A percentile compares a stretch with the other conserved stretches of the same genome.
These are phyloP conservation scores for Trichosurus vulpecula DNA, from an alignment of 2,797 vertebrate species.

Conservation along the genomic window DNA sequence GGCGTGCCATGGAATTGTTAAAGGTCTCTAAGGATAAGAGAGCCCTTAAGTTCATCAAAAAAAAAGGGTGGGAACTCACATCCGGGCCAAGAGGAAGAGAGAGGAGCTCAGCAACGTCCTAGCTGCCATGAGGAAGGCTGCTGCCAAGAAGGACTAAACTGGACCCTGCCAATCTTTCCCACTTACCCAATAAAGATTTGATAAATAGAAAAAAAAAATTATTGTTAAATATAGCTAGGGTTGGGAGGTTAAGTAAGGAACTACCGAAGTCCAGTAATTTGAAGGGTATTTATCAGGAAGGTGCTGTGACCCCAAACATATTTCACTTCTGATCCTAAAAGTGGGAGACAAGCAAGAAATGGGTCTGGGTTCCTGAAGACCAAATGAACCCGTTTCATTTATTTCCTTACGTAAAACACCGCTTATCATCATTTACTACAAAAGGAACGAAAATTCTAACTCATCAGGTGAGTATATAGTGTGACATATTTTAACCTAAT, in stretches of 20 bases:
- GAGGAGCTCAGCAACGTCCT: no score
- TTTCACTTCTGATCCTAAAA: neutral
- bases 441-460: neutral
- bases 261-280: neutral
- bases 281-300: neutral
- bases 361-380: neutral
- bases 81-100: no score
- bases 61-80: no score
- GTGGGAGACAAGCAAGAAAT: neutral
- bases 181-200: no score
- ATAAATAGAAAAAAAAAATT: no score
- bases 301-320: neutral
- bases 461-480: neutral
- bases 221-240: neutral
- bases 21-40: no score
- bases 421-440: neutral
- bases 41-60: no score
- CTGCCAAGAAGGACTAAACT: no score
- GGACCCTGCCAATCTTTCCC: no score
- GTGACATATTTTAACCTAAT: neutral
- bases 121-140: no score
- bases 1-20: no score
- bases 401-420: neutral
- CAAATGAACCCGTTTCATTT: neutral
- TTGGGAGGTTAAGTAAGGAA: neutral